Base-by-base conservation (phyloP, 2,113 vertebrate species). In the Mesocricetus auratus region DNA sequence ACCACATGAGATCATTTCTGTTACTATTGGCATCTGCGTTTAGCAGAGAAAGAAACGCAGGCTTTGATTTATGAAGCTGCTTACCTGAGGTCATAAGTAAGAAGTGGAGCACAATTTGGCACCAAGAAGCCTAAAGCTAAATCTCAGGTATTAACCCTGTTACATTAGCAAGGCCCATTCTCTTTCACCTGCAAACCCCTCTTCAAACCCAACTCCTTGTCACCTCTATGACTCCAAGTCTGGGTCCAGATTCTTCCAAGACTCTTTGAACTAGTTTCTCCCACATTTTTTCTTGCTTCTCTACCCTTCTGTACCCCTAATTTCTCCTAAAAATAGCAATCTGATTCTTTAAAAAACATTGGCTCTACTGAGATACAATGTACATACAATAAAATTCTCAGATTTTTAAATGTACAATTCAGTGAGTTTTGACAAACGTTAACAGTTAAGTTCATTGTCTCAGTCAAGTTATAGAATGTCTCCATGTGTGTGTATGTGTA, bases 381-480 rank as follows among this genome's bases (percentile, higher is more conserved):
- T 92, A 53, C 33, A 29, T 86, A 77, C 31, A 94, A 89, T 89
- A 96, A 94, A 79, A 89, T 71, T 91, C n/a, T 47, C 50, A 36
- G 68, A 62, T 86, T 93, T 94, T 93, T 39, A 94, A 94, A n/a
- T 5, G 4, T 79, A 90, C 26, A 74, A 36, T 86, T 95, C 78
- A 68, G 11, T 3, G 56, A 79, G n/a, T 96, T 96, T 95, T 92
- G 75, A 89, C 58, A 90, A 87, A 90, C 66, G 66, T 62, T 83
- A 90, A 82, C 4, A 75, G 68, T 87, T 47, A 74, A 81, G 81
- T 88, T 93, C 29, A 81, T 74, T 8, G 5, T 68, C 33, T 10
- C 42, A 39, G 69, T 64, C 42, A 66, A 74, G 58, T 31, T 69
- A 73, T 1, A 26, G 89, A 89, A 77, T 36, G 24, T 77, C 92